Evolutionary conservation across 2,797 vertebrate genomes (phyloP), one percentile per base, ranked within the genome.

Genomic region (Typhlichthys subterraneus): DNA sequence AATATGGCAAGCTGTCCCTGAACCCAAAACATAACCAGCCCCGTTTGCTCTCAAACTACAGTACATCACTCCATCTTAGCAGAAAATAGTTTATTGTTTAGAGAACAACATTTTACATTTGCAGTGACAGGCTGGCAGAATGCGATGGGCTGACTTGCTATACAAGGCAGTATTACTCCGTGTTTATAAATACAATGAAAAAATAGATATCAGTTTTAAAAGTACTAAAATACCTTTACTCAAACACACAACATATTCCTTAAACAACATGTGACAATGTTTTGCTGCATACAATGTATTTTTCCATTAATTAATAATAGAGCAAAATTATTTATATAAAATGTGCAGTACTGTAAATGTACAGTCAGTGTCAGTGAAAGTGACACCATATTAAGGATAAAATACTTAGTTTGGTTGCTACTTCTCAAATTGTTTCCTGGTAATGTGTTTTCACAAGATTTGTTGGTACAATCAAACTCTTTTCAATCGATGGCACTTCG

Each of bases 91-190:
- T 69, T 65, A 70, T 17, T 66, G 66, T 61, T 77, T 5, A 72
- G 63, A 81, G 76, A 73, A 70, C 76, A 17, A 17, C 56, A 75
- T 85, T 75, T 80, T 76, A 87, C 81, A 69, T 73, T 67, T 67
- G 33, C 65, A 55, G 51, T 52, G 67, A 74, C 78, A 72, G 80
- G 76, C 70, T 75, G 72, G 71, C 47, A 64, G 72, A 78, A 72
- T 58, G 47, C 57, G 66, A 56, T 62, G 74, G 68, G 74, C 70
- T 14, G 61, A 63, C 69, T 75, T 52, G 59, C 79, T 85, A 86
- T 86, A 69, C 83, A 53, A 82, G 82, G 64, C 82, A 85, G 46
- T 58, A 14, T 65, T 47, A 75, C 77, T 80, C 74, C 51, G 55
- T 73, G 70, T 77, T 76, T 77, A 75, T 67, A 74, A 77, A 82